Evolutionary conservation across 1,140 invertebrate species (phyloP).

Genomic region (Lordiphosa mommai): DNA sequence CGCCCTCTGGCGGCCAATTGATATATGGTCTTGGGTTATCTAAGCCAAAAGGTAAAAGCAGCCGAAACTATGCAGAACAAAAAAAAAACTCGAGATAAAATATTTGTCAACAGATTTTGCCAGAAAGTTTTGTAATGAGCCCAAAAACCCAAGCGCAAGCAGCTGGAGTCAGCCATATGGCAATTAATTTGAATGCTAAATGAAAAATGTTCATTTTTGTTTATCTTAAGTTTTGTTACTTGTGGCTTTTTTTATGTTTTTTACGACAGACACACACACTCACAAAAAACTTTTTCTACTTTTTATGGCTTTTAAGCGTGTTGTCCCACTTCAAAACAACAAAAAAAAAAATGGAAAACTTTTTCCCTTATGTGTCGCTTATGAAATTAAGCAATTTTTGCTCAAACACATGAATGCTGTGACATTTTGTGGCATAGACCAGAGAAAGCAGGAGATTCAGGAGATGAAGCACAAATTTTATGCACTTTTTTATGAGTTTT

Average conservation of each 20-base stretch:
- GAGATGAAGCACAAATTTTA: conserved; percentile 48
- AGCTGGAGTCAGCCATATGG: conserved; percentile 14
- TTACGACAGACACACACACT: not conserved
- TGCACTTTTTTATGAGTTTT: conserved; percentile 67
- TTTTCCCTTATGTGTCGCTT: conserved; percentile 70
- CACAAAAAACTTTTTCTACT: conserved; percentile 50
- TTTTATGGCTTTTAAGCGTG: conserved; percentile 70
- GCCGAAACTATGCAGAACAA: not conserved
- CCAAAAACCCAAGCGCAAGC: conserved; percentile 25
- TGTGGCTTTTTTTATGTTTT: conserved; percentile 3
- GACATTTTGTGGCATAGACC: conserved; percentile 43
- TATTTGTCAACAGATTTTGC: conserved; percentile 3
- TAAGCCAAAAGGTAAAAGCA: conserved; percentile 24
- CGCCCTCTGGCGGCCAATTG: conserved; percentile 53
- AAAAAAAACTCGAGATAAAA: not conserved
- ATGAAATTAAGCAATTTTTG: conserved; percentile 70
- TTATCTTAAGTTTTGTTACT: conserved; percentile 47
- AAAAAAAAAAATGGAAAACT: conserved; percentile 28
- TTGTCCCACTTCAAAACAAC: conserved; percentile 10
- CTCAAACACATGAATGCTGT: conserved; percentile 40
- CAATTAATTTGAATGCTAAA: conserved; percentile 60
- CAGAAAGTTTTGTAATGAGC: conserved; percentile 13
- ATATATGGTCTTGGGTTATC: conserved; percentile 47
- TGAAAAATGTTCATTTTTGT: conserved; percentile 31
- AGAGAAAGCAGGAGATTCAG: conserved; percentile 12